Evolutionary conservation across 35 echinoderm and acorn worm species (phyloP).

Genomic region (Strongylocentrotus purpuratus): DNA sequence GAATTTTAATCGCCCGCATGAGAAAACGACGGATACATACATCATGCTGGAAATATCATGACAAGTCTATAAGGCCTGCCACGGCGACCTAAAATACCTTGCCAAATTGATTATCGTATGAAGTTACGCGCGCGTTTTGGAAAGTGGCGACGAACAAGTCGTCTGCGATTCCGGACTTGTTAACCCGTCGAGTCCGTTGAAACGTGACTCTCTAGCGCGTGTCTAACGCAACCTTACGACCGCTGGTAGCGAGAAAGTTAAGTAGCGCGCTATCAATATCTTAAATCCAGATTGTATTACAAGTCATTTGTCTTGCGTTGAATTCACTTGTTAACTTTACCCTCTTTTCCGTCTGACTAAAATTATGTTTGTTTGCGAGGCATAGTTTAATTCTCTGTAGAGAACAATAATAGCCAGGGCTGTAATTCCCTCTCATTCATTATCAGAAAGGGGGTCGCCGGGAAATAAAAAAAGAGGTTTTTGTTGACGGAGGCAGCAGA

Average conservation of each 20-base stretch:
- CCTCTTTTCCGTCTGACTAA: neutral
- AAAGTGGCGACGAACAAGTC: neutral
- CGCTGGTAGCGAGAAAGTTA: neutral
- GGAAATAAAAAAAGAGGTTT: neutral
- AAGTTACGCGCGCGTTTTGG: slow-evolving; percentile 17
- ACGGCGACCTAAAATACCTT: slow-evolving; percentile 23
- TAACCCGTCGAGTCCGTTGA: neutral
- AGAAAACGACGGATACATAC: neutral
- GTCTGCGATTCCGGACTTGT: neutral
- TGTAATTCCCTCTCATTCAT: slow-evolving; percentile 10
- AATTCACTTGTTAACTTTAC: neutral
- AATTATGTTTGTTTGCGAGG: slow-evolving; percentile 34
- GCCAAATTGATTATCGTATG: slow-evolving; percentile 44
- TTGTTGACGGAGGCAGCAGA: neutral
- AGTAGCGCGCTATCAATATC: neutral
- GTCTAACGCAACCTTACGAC: neutral
- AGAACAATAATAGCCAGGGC: neutral
- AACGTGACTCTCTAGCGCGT: neutral
- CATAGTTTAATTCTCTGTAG: slow-evolving; percentile 41
- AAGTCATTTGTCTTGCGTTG: slow-evolving; percentile 25
- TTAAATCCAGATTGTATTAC: slow-evolving; percentile 11
- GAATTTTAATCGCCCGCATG: slow-evolving; percentile 48
- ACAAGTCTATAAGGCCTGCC: neutral
- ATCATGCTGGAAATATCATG: slow-evolving; percentile 2
- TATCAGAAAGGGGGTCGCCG: slow-evolving; percentile 7